Percentiles rank a stretch among this genome's conserved stretches.
Conservation (phyloP, 2,888 invertebrate species). For the Julus scanicus region DNA sequence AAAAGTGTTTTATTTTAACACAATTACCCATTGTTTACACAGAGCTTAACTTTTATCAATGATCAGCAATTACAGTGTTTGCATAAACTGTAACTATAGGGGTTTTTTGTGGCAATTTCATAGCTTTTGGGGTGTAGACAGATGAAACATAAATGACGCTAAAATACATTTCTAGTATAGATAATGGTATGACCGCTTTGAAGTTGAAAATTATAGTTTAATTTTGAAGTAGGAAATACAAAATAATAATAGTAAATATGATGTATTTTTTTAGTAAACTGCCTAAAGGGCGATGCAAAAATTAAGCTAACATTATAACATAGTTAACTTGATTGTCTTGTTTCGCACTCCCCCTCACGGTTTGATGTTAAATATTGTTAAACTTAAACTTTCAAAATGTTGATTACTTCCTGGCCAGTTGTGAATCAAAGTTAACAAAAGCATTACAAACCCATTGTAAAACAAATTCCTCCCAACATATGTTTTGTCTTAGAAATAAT, state of each 20-base stretch:
- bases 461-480: no score
- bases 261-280: background rate
- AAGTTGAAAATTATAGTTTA: background rate
- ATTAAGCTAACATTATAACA: no score
- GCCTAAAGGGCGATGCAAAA: no score
- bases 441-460: no score
- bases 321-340: no score
- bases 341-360: no score
- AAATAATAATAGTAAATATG: background rate
- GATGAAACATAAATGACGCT: background rate
- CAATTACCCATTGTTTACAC: background rate
- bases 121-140: background rate
- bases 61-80: constrained; percentile 21
- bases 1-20: background rate
- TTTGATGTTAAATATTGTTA: no score
- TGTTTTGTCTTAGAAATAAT: no score
- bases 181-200: background rate
- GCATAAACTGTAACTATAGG: background rate
- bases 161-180: background rate
- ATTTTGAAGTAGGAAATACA: background rate
- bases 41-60: constrained; percentile 2
- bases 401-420: no score
- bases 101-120: background rate
- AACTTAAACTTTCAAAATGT: no score
- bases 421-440: no score